Conservation (phyloP, 2,888 invertebrate species). For the Eubasilissa splendida region DNA sequence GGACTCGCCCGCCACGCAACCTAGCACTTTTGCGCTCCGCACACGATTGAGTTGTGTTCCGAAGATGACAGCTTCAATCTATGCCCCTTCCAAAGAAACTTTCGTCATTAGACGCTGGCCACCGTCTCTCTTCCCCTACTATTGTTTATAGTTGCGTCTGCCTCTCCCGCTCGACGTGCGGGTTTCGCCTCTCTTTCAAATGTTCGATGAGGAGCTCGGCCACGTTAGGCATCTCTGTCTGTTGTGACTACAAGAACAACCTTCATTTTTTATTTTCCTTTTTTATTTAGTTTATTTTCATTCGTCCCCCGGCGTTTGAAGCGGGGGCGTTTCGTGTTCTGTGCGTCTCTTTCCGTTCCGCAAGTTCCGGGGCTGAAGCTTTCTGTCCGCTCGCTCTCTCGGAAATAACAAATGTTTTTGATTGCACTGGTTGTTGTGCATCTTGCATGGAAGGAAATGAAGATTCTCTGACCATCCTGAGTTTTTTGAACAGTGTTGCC, state of each 20-base stretch:
- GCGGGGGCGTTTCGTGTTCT: conserved; percentile 46
- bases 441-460: conserved; percentile 44
- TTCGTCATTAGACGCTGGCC: conserved; percentile 46
- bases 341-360: conserved; percentile 30
- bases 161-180: not conserved
- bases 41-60: conserved; percentile 56
- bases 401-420: conserved; percentile 54
- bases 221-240: conserved; percentile 31
- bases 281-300: conserved; percentile 42
- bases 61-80: conserved; percentile 54
- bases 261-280: conserved; percentile 44
- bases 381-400: conserved; percentile 41
- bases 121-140: conserved; percentile 42
- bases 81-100: conserved; percentile 45
- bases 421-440: conserved; percentile 44
- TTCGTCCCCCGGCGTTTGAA: conserved; percentile 45
- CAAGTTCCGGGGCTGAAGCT: not conserved
- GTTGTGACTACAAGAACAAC: conserved; percentile 47
- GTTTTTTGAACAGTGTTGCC: conserved; percentile 31
- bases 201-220: conserved; percentile 15
- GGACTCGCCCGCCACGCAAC: conserved; percentile 20
- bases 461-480: conserved; percentile 32
- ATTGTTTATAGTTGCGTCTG: conserved; percentile 51
- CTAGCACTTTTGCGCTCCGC: conserved; percentile 45
- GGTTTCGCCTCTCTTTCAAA: conserved; percentile 30